A percentile compares a stretch with the other conserved stretches of the same genome.
Evolutionary conservation across 2,888 invertebrate genomes (phyloP).

Genomic region (Nomada fabriciana): DNA sequence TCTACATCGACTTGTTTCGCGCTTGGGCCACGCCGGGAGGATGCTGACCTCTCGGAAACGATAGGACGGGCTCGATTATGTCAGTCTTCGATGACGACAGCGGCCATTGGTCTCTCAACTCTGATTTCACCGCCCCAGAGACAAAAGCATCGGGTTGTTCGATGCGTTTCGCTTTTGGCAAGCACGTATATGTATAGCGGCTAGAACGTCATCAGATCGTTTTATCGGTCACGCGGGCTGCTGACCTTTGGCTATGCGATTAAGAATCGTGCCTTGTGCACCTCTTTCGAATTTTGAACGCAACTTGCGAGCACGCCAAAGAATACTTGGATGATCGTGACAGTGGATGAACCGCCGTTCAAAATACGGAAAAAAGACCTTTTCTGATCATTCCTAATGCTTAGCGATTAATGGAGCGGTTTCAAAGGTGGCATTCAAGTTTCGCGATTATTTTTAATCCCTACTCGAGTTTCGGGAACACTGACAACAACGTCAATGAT

Average conservation of each 20-base stretch:
- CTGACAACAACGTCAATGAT: no score
- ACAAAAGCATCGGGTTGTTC: conserved; percentile 8
- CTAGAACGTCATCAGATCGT: conserved; percentile 35
- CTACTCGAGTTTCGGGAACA: no score
- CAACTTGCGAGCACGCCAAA: background rate
- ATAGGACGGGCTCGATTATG: conserved; percentile 58
- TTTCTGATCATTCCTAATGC: no score
- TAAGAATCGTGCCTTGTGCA: background rate
- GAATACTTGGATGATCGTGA: conserved; percentile 3
- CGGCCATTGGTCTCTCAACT: conserved; percentile 47
- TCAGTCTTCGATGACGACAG: conserved; percentile 55
- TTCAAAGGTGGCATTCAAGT: no score
- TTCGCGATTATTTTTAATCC: no score
- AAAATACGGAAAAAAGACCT: background rate
- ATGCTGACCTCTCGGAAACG: conserved; percentile 57
- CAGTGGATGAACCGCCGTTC: background rate
- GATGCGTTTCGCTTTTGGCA: conserved; percentile 48
- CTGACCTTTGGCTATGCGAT: conserved; percentile 1
- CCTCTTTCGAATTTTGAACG: background rate
- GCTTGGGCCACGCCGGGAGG: conserved; percentile 22
- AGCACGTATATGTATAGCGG: conserved; percentile 57
- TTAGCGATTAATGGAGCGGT: background rate
- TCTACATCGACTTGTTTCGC: conserved; percentile 24
- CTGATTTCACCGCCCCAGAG: conserved; percentile 42
- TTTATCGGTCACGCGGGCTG: conserved; percentile 30